Evolutionary conservation across 2,797 vertebrate genomes (phyloP), one percentile per base, ranked within the genome.

Genomic region (Eulemur albifrons): DNA sequence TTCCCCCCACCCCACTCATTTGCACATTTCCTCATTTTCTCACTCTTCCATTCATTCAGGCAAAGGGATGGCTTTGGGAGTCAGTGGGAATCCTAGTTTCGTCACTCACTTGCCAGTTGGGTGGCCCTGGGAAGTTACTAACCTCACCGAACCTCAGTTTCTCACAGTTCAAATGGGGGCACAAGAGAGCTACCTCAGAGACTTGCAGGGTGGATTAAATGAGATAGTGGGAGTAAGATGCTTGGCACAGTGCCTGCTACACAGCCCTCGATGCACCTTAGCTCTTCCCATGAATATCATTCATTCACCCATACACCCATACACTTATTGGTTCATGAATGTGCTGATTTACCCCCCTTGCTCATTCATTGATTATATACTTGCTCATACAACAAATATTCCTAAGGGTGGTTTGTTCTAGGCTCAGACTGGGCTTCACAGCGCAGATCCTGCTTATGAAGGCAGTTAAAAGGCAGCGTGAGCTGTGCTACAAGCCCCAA

Each of bases 21-120:
- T 61, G 32, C 20, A 88, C 25, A 13, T 92, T 88, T 93, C 77
- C 15, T 86, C n/a, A 38, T 11, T 67, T 45, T 32, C 84, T 94
- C 21, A 79, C 65, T 82, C 45, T 93, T 59, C 30, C 32, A 25
- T 90, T 85, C 40, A 38, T 72, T 95, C 52, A 83, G 32, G 75
- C 45, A 88, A 88, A 59, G 38, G 79, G 81, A 70, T 90, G 32
- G 50, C 50, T 97, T 95, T 95, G n/a, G 40, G 73, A 95, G 14
- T 93, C 88, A 70, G 3, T 65, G 93, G 38, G 77, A 85, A 43
- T 72, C 18, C 52, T 1, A 17, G 15, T 76, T 95, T 59, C 10
- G 40, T 87, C 50, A 18, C n/a, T 89, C 32, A 11, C 27, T 89
- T 90, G 52, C 30, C 57, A 50, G 32, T 59, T 95, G 85, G 35